Percentiles rank a stretch among this genome's conserved stretches.
Conservation (phyloP, 2,797 vertebrate genomes). For the Peromyscus aztecus region DNA sequence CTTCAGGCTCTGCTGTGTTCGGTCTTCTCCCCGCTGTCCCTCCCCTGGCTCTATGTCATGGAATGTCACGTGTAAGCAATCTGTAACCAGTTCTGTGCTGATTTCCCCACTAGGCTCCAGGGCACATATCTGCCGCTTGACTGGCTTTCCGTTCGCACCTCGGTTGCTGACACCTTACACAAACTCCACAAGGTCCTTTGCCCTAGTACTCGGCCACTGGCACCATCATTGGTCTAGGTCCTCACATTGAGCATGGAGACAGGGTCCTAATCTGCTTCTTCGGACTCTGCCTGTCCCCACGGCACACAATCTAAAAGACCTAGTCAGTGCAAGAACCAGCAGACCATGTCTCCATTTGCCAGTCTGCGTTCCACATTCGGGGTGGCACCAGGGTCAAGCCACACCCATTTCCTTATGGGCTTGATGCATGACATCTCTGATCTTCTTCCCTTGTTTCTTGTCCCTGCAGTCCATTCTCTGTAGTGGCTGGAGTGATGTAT, state of each 20-base stretch:
- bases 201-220: background rate
- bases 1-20: background rate
- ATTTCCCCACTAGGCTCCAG: background rate
- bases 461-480: background rate
- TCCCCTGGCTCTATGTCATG: background rate
- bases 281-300: no score
- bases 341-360: background rate
- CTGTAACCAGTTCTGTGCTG: background rate
- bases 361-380: background rate
- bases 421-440: background rate
- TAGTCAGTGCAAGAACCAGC: background rate
- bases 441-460: background rate
- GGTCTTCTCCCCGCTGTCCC: background rate
- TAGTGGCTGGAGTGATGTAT: background rate
- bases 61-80: background rate
- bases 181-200: background rate
- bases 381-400: background rate
- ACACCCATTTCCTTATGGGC: background rate
- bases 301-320: background rate
- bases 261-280: background rate
- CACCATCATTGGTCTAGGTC: background rate
- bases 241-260: background rate
- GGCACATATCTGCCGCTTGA: fast-evolving
- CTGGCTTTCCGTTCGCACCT: background rate
- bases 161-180: fast-evolving